Percentiles rank a stretch among this genome's conserved stretches.
These are phyloP conservation scores for Orthonevra nobilis DNA, from an alignment of 2,888 invertebrate species.

Conservation along the genomic window DNA sequence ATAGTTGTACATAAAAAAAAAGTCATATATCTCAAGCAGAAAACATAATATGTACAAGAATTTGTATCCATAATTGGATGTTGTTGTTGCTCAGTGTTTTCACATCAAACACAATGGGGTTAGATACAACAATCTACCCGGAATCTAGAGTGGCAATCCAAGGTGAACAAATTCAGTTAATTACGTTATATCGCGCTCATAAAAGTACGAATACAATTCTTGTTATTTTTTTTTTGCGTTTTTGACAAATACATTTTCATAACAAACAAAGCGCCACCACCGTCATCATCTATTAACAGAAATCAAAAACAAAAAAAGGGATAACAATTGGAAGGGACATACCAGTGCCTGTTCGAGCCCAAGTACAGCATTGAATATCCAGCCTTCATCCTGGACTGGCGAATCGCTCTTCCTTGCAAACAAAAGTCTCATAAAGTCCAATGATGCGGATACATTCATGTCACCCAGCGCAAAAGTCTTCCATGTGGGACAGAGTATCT, in stretches of 20 bases:
- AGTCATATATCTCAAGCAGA: background rate
- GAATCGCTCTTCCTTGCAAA: conserved; percentile 76
- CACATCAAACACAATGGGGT: conserved; percentile 1
- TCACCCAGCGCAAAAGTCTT: conserved; percentile 76
- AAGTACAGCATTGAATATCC: conserved; percentile 77
- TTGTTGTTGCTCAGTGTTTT: conserved; percentile 48
- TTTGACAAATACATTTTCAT: conserved; percentile 23
- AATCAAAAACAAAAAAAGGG: conserved; percentile 5
- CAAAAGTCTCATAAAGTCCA: conserved; percentile 77
- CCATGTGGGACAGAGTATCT: conserved; percentile 77
- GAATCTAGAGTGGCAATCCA: conserved; percentile 35
- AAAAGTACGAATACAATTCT: background rate
- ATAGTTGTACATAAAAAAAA: too few species aligned
- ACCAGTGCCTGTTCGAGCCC: conserved; percentile 77
- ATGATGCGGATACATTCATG: conserved; percentile 76
- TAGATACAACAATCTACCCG: background rate
- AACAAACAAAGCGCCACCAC: conserved; percentile 28
- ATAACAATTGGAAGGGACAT: conserved; percentile 1
- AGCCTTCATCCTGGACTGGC: conserved; percentile 76
- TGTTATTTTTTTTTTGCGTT: too few species aligned
- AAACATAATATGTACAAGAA: background rate
- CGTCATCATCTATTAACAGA: conserved; percentile 2
- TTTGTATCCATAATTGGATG: conserved; percentile 28
- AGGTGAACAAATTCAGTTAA: conserved; percentile 45
- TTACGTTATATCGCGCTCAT: conserved; percentile 2